Percentiles rank a stretch among this genome's conserved stretches.
phyloP scores from a whole-genome alignment of 2,888 invertebrate genomes.

The Ariolimax columbianus region DNA sequence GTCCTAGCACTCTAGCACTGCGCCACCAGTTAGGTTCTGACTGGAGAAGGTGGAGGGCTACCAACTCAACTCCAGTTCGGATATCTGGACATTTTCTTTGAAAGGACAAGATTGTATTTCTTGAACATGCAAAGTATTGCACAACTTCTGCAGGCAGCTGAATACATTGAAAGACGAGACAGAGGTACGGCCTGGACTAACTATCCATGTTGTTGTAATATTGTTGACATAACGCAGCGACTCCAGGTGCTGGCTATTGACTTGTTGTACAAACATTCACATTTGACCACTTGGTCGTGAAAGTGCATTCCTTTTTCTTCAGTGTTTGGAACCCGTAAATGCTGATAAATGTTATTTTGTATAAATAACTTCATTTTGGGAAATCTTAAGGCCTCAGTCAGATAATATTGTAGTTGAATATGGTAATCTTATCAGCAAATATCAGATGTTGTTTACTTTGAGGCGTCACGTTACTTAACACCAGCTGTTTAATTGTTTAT shows the following conservation, averaged over 20 bases:
- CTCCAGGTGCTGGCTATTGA: background rate
- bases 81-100: background rate
- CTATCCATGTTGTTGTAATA: slow-evolving; percentile 58
- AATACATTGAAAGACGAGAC: slow-evolving; percentile 92
- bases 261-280: background rate
- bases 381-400: no score
- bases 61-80: background rate
- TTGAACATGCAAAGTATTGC: slow-evolving; percentile 87
- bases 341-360: background rate
- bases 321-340: background rate
- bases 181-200: slow-evolving; percentile 84
- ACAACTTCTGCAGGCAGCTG: slow-evolving; percentile 91
- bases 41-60: background rate
- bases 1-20: background rate
- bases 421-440: no score
- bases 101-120: background rate
- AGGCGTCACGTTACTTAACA: background rate
- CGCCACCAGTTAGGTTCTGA: background rate
- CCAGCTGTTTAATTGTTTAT: slow-evolving; percentile 76
- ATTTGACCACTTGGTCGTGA: background rate
- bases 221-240: background rate
- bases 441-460: no score
- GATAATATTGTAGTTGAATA: no score
- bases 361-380: no score
- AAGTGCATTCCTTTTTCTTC: background rate